A percentile compares a stretch with the other conserved stretches of the same genome.
Evolutionary conservation across 2,888 invertebrate species (phyloP).

Genomic region (Drosophila koepferae): DNA sequence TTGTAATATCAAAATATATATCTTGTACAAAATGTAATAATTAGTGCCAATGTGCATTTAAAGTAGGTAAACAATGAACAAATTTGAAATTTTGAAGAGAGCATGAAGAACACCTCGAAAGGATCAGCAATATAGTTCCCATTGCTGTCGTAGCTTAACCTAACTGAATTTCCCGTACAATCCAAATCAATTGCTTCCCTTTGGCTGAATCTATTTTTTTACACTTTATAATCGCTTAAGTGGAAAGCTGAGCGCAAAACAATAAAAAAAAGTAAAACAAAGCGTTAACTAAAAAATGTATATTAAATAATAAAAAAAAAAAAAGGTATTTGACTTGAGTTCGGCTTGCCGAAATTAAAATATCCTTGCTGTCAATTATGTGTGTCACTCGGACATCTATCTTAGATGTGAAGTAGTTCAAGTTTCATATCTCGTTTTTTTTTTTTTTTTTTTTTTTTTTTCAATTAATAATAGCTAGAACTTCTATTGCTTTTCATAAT

Average conservation of each 20-base stretch:
- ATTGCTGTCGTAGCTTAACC: constrained; percentile 48
- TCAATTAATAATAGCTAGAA: background rate
- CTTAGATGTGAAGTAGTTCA: too few species aligned
- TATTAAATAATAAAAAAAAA: background rate
- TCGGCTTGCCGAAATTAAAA: constrained; percentile 28
- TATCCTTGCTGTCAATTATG: constrained; percentile 26
- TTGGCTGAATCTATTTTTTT: constrained; percentile 73
- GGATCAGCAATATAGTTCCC: constrained; percentile 35
- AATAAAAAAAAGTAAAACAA: background rate
- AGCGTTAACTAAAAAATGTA: background rate
- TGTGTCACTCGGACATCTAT: background rate
- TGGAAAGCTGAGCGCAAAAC: constrained; percentile 20
- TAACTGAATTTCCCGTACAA: constrained; percentile 11
- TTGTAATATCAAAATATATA: constrained; percentile 42
- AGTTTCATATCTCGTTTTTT: too few species aligned
- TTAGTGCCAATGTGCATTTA: constrained; percentile 54
- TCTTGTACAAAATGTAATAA: constrained; percentile 65
- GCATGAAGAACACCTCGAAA: constrained; percentile 64
- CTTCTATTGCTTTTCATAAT: background rate
- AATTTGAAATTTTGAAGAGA: constrained; percentile 44
- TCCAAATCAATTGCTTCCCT: constrained; percentile 49
- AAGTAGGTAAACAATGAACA: constrained; percentile 64
- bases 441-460: too few species aligned
- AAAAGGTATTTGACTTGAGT: background rate
- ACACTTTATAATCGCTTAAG: constrained; percentile 17